Base-by-base conservation (phyloP, 2,113 vertebrate genomes). In the Microtus oregoni region DNA sequence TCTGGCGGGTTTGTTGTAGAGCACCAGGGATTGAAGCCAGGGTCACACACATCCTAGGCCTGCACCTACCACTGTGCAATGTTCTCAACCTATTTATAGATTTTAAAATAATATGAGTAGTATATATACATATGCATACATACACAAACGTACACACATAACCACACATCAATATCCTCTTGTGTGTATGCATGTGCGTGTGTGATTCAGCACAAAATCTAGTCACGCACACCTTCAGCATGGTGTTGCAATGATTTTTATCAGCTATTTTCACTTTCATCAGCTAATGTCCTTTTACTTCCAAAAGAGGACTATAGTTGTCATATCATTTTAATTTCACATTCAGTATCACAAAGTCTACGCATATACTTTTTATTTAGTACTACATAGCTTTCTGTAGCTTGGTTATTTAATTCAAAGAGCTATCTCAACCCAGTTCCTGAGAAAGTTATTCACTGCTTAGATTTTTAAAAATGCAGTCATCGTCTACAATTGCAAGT, bases 91-190 rank as follows among this genome's bases (percentile, higher is more conserved):
- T n/a, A 61, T 24, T 82, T 61, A 38, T 38, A 61, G 12, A 41
- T 96, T 95, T 90, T 50, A 73, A 97, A 86, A 89, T 91, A 95
- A 41, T 95, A 65, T 61, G 9, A 76, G 0, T 87, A 88, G 2
- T 78, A 44, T 41, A 17, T 28, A 86, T 44, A 44, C 0, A 47
- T 44, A 86, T 67, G 2, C 7, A 67, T 85, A 15, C 30, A 47
- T 22, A 50, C 7, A 67, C 5, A 86, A 44, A 35, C 1, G 22
- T 30, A n/a, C 20, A 58, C 14, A 20, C 30, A 17, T 30, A 79
- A 26, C 20, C 44, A 50, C 44, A 32, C 44, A 68, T 68, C 22
- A 73, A 75, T 50, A 52, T 32, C 3, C 30, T 9, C 32, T 38
- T 65, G 4, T 65, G 7, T 63, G 3, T 47, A 26, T 85, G 26